Evolutionary conservation across 2,113 vertebrate species (phyloP), one percentile per base, ranked within the genome.

Genomic region (Leucoraja erinaceus): DNA sequence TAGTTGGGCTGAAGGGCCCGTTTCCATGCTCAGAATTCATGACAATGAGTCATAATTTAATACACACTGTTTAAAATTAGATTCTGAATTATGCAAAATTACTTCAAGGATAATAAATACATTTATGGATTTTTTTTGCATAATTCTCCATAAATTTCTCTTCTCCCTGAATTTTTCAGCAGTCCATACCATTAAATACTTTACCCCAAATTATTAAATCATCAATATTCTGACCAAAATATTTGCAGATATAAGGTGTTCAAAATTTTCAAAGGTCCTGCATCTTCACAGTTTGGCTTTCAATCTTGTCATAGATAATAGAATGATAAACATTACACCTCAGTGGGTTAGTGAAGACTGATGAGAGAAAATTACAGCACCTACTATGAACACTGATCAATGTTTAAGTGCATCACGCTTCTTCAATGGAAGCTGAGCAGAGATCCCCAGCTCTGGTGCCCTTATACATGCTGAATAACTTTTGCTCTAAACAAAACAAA

Each of bases 291-390:
- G 38, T 54, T 38, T 91, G 66, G 63, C 31, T 47, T 91, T 91
- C 66, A 11, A 38, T 38, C 8, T 54, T 91, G 90, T 54, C 90
- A 28, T 70, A 38, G 88, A 14, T 91, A 72, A 70, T 47, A 91
- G 18, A 72, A 91, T 91, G 88, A 91, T 25, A 38, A 91, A 91
- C 38, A 25, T 47, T 47, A 54, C 2, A 38, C 90, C 70, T 72
- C 68, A 9, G 90, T 47, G 68, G 68, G 38, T 91, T 91, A 72
- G 68, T 54, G 18, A 91, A 28, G 88, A 25, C 38, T 91, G 88
- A 61, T 47, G 88, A 91, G 33, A 91, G 66, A 91, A 70, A 91
- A 72, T 70, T 31, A 70, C 31, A 91, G 88, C 66, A 91, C 88
- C 63, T 72, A 90, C 86, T 33, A 47, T 70, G 8, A 91, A n/a